Evolutionary conservation across 2,113 vertebrate species (phyloP), one percentile per base, ranked within the genome.

Genomic region (Corythoichthys intestinalis): DNA sequence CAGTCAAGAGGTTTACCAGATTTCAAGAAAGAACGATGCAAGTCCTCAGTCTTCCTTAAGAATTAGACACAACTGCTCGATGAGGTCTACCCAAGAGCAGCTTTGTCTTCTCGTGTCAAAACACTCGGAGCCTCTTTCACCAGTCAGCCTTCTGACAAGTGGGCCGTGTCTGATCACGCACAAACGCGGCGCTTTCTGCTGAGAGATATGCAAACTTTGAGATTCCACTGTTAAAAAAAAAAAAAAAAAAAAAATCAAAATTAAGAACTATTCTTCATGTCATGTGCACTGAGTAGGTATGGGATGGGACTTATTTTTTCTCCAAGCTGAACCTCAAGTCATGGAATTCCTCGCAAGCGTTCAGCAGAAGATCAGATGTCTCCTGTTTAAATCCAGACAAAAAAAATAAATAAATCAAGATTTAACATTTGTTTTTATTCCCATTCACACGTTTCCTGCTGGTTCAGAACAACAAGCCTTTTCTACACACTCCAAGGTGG

Each of bases 101-200:
- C 75, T 74, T 28, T 74, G 65, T 67, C 70, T 61, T 71, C 69
- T 67, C 66, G 78, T 70, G 72, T 63, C 58, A 64, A 65, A 48
- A 63, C 81, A 73, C 66, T 81, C 60, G 46, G 77, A 73, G 77
- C 67, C 75, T 47, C 78, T 78, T 71, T 84, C 75, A 78, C 79
- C 75, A 63, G 71, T 68, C 79, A 81, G 80, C 83, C 84, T 84
- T 83, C 72, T 77, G 81, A 86, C 84, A 76, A 73, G 77, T 83
- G 75, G 75, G 81, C 83, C 79, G 75, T 83, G 85, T 85, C 75
- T 79, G 75, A 84, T 87, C 84, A 85, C 82, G 84, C 79, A 78
- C 81, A 85, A 85, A 86, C 82, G 82, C 38, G 76, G 85, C 69
- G 78, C 81, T 81, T 82, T 82, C 79, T 49, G 75, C 82, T 72